Percentiles rank a stretch among this genome's conserved stretches.
Conservation (phyloP, 1,140 invertebrate species). For the Thaumatotibia leucotreta region DNA sequence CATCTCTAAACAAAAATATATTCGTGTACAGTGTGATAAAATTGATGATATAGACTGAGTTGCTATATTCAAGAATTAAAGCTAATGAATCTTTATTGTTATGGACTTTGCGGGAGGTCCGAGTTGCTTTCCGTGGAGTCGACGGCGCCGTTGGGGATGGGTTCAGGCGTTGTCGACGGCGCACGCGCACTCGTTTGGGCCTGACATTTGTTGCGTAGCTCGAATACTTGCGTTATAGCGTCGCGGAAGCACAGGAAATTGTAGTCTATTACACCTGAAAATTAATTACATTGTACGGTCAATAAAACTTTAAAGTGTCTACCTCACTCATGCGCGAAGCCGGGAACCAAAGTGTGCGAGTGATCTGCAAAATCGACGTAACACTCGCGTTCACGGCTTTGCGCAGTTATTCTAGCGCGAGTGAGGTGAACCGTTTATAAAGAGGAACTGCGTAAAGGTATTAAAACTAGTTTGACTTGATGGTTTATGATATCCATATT, state of each 20-base stretch:
- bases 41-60: conserved; percentile 3
- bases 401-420: no score
- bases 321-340: no score
- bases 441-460: no score
- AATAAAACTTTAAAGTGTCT: not conserved
- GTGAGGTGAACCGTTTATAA: no score
- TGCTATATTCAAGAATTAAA: not conserved
- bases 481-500: no score
- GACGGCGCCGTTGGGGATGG: conserved; percentile 47
- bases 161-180: conserved; percentile 39
- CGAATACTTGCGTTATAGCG: conserved; percentile 94
- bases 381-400: no score
- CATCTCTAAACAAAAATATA: conserved; percentile 7
- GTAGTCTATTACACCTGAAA: conserved; percentile 93
- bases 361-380: no score
- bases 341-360: no score
- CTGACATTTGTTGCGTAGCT: conserved; percentile 83
- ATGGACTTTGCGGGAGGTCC: conserved; percentile 30
- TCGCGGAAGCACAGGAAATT: conserved; percentile 97
- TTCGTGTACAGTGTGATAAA: not conserved
- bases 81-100: not conserved
- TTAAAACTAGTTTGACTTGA: no score
- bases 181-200: conserved; percentile 29
- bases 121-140: conserved; percentile 49
- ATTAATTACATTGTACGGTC: no score